Evolutionary conservation across 2,113 vertebrate genomes (phyloP).

Genomic region (Ursus arctos): DNA sequence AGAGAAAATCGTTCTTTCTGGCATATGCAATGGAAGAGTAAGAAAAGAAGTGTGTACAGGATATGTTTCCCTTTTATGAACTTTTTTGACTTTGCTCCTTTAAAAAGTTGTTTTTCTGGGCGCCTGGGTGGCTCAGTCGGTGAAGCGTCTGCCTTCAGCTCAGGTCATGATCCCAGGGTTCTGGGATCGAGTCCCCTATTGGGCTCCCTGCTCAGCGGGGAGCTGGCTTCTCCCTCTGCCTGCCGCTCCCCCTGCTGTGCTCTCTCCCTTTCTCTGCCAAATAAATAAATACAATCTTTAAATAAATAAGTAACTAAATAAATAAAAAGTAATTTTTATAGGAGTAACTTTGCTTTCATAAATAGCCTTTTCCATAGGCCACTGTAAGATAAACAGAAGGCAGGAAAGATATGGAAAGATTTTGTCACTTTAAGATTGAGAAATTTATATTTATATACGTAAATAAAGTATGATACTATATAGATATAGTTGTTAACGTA

Average conservation of each 20-base stretch:
- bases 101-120: neutral
- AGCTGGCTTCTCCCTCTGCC: neutral
- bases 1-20: neutral
- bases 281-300: neutral
- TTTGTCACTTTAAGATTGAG: neutral
- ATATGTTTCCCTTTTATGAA: neutral
- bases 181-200: neutral
- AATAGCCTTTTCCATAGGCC: neutral
- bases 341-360: neutral
- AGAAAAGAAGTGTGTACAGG: too few relatives aligned
- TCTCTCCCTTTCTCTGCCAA: neutral
- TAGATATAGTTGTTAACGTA: neutral
- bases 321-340: neutral
- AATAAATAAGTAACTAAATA: neutral
- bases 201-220: neutral
- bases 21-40: fast-evolving
- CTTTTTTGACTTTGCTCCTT: neutral
- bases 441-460: neutral
- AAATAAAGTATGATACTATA: neutral
- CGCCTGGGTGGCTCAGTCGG: neutral
- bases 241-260: neutral
- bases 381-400: neutral
- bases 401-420: neutral
- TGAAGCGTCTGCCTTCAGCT: neutral
- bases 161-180: neutral